Evolutionary conservation across 2,888 invertebrate genomes (phyloP), one percentile per base, ranked within the genome.

Genomic region (Zelleria hepariella): DNA sequence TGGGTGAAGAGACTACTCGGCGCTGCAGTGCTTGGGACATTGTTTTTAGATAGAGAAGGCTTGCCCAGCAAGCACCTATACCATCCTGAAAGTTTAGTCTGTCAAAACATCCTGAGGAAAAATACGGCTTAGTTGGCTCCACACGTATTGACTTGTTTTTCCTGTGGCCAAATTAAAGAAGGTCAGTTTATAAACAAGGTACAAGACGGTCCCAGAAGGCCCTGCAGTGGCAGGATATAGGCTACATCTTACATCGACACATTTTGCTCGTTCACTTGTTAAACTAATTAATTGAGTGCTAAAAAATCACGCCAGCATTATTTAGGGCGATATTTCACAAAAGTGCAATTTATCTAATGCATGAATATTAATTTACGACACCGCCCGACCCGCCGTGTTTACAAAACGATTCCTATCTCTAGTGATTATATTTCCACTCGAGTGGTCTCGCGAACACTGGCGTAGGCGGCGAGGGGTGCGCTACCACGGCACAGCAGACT

Each of bases 351-450:
- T 62, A 65, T 61, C 62, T 58, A 65, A 62, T 62, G 61, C 63
- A 66, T 64, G 66, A 57, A 66, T 68, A 67, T 67, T 63, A 66
- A 66, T 67, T 64, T 61, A 63, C 66, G 52, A 62, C 64, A 57
- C 27, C 42, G 63, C 62, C 15, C 62, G 67, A 62, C 66, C 64
- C 68, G 67, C 66, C 65, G 64, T 80, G 78, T 82, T 77, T 74
- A 78, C 70, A 74, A 74, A 80, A 76, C 75, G 80, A 78, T 78
- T 68, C 68, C 69, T 72, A 76, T 76, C 76, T 74, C 74, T 77
- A 75, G 77, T 82, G 81, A 84, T 86, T 82, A 81, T 82, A 79
- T 82, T 82, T 76, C 76, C 78, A 81, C 79, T 79, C 71, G 82
- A 84, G 80, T 78, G 78, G 78, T 72, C 75, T 68, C 68, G 71